Evolutionary conservation across 30 jellyfish, hydroid and myxozoan species (phyloP).

Genomic region (Pseudorhiza aurosa): DNA sequence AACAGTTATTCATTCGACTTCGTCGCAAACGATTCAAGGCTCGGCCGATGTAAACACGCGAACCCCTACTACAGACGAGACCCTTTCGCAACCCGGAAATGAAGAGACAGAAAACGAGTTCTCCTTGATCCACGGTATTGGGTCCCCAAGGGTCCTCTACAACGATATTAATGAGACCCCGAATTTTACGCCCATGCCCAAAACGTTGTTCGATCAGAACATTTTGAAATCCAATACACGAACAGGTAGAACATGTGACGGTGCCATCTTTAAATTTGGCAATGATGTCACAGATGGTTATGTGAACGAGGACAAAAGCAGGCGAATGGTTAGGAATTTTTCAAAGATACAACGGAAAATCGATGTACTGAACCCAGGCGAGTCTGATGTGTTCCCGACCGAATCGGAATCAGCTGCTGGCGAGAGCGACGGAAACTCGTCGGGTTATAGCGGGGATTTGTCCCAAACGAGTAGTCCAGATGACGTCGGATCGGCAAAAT

Average conservation of each 20-base stretch:
- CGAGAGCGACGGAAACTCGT: constrained; percentile 62
- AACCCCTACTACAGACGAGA: constrained; percentile 60
- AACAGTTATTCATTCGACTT: neutral
- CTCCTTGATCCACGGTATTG: constrained; percentile 33
- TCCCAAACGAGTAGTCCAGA: constrained; percentile 68
- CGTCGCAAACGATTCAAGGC: constrained; percentile 10
- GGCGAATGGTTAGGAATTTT: neutral
- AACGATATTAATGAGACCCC: constrained; percentile 32
- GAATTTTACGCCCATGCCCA: neutral
- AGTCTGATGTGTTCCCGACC: constrained; percentile 40
- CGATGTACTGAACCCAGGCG: constrained; percentile 15
- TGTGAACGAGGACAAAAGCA: neutral
- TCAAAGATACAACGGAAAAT: constrained; percentile 25
- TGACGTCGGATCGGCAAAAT: constrained; percentile 17
- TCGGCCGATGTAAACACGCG: constrained; percentile 32
- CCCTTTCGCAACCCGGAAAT: constrained; percentile 35
- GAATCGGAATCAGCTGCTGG: constrained; percentile 46
- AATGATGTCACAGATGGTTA: neutral
- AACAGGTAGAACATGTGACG: constrained; percentile 6
- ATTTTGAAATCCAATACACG: neutral
- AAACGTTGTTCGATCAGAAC: constrained; percentile 35
- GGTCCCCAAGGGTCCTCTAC: constrained; percentile 60
- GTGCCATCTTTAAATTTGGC: constrained; percentile 37
- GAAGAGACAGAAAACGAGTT: constrained; percentile 68
- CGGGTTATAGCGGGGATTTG: constrained; percentile 67